A percentile compares a stretch with the other conserved stretches of the same genome.
These are phyloP conservation scores for Hemibagrus guttatus DNA, from an alignment of 2,797 vertebrate genomes.

Conservation along the genomic window DNA sequence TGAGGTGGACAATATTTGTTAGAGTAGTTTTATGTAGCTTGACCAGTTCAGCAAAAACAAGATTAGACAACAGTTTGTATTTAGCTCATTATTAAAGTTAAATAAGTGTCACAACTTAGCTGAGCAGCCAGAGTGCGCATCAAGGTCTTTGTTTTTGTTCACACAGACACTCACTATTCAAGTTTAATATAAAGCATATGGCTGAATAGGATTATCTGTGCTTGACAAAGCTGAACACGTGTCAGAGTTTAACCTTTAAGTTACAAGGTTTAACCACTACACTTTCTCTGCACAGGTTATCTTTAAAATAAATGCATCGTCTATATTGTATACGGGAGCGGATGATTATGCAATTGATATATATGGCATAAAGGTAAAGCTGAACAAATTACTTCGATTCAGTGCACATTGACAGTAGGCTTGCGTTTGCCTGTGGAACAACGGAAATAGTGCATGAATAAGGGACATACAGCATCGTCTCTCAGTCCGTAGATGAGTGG, in stretches of 20 bases:
- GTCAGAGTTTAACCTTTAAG: not conserved
- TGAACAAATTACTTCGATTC: not conserved
- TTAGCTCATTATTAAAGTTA: not conserved
- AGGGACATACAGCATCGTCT: constrained; percentile 2
- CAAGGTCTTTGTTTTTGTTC: not conserved
- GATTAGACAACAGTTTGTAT: not conserved
- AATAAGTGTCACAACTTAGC: not conserved
- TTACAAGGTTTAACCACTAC: not conserved
- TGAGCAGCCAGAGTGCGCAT: not conserved
- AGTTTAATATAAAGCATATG: not conserved
- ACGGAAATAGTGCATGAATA: not conserved
- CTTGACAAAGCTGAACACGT: not conserved
- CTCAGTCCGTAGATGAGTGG: constrained; percentile 15
- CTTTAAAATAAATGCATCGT: not conserved
- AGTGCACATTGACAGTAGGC: not conserved
- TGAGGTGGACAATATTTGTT: not conserved
- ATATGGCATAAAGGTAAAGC: not conserved
- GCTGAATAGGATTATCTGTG: not conserved
- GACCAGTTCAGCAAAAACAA: not conserved
- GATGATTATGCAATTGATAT: not conserved
- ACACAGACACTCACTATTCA: not conserved
- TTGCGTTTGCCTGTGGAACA: not conserved
- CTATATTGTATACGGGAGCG: not conserved
- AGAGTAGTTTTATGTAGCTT: not conserved
- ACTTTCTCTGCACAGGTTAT: not conserved